phyloP scores from a whole-genome alignment of 2,888 invertebrate species.

The Polydrusus pterygomalis region DNA sequence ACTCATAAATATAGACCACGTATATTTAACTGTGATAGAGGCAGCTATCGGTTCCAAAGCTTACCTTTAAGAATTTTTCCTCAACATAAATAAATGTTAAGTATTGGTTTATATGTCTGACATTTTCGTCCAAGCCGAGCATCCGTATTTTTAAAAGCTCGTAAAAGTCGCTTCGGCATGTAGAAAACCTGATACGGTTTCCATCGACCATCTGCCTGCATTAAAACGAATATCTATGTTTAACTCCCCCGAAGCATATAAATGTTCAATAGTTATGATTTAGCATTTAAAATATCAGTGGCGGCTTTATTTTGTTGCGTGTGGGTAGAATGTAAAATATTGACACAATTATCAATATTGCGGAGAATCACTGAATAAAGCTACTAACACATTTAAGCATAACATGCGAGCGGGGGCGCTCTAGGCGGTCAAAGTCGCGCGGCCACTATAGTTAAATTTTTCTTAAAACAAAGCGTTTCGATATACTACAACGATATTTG shows the following conservation, averaged over 20 bases:
- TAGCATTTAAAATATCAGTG: conserved; percentile 49
- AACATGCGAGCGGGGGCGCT: too few relatives aligned
- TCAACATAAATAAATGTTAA: conserved; percentile 9
- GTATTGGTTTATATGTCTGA: conserved; percentile 15
- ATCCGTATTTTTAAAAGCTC: conserved; percentile 28
- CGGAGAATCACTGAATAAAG: too few relatives aligned
- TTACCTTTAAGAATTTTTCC: not conserved
- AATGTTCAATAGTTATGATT: conserved; percentile 64
- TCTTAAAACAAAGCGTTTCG: too few relatives aligned
- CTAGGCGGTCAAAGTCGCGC: too few relatives aligned
- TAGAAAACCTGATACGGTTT: conserved; percentile 29
- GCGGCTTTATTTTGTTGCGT: too few relatives aligned
- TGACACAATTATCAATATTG: too few relatives aligned
- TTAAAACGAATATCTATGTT: conserved; percentile 62
- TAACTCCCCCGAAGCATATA: conserved; percentile 61
- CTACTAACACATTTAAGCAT: too few relatives aligned
- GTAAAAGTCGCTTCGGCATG: conserved; percentile 38
- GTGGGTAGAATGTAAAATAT: too few relatives aligned
- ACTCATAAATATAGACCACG: too few relatives aligned
- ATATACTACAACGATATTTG: too few relatives aligned
- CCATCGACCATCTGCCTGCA: conserved; percentile 44
- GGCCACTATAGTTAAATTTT: too few relatives aligned
- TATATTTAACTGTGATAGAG: not conserved
- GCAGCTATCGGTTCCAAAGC: not conserved
- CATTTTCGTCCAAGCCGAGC: conserved; percentile 13